Conservation (phyloP, 2,113 vertebrate genomes). For the Cephalopterus ornatus region DNA sequence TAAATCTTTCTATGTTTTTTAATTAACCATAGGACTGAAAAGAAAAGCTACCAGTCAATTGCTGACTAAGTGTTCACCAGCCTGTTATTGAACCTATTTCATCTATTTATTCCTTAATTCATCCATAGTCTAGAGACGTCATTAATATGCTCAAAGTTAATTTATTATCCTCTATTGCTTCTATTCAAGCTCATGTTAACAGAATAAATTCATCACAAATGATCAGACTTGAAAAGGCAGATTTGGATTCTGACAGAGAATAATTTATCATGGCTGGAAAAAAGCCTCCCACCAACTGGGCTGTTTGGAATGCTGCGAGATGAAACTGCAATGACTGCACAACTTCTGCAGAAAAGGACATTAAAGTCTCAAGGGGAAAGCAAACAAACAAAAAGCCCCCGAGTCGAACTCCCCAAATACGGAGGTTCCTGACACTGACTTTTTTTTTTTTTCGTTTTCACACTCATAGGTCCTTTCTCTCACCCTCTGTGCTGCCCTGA, state of each 20-base stretch:
- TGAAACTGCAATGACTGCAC: conserved; percentile 15
- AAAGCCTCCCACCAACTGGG: conserved; percentile 38
- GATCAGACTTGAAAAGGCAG: conserved; percentile 66
- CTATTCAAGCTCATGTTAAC: conserved; percentile 54
- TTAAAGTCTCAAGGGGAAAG: background rate
- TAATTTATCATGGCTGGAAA: conserved; percentile 66
- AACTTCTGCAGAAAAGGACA: conserved; percentile 9
- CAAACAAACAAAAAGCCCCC: background rate
- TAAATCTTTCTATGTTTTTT: background rate
- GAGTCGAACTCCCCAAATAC: background rate
- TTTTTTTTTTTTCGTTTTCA: background rate
- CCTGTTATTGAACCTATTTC: conserved; percentile 34
- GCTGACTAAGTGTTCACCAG: conserved; percentile 43
- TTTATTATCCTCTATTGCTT: conserved; percentile 63
- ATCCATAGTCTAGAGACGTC: conserved; percentile 46
- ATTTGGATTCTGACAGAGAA: conserved; percentile 72
- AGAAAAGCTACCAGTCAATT: background rate
- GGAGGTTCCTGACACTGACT: background rate
- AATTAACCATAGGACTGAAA: conserved; percentile 5
- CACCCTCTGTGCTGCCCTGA: background rate
- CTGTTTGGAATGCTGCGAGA: conserved; percentile 32
- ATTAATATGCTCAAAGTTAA: conserved; percentile 64
- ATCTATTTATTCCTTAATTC: conserved; percentile 56
- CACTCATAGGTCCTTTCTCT: background rate
- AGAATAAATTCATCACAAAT: conserved; percentile 71